phyloP scores from a whole-genome alignment of 2,113 vertebrate genomes.

The Neomonachus schauinslandi region DNA sequence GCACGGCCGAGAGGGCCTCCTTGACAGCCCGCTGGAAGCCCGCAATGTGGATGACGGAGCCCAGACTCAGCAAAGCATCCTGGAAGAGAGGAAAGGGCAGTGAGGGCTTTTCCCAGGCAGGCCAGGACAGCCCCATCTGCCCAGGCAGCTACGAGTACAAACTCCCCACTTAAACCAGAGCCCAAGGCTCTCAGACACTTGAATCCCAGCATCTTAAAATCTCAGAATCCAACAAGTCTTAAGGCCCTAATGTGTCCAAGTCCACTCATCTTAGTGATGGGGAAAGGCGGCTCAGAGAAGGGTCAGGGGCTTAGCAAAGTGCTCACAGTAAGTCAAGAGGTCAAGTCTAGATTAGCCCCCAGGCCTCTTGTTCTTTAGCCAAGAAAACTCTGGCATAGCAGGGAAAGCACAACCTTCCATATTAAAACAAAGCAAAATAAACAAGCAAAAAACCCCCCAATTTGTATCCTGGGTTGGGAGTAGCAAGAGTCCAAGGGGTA shows the following conservation, averaged over 20 bases:
- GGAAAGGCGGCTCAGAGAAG: conserved; percentile 14
- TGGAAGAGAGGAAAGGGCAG: conserved; percentile 78
- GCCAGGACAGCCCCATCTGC: not conserved
- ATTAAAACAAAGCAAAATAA: conserved; percentile 25
- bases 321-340: not conserved
- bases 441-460: not conserved
- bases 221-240: not conserved
- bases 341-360: not conserved
- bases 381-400: not conserved
- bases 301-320: not conserved
- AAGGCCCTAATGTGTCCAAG: not conserved
- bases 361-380: not conserved
- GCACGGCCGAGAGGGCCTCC: conserved; percentile 88
- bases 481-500: not conserved
- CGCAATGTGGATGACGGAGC: conserved; percentile 86
- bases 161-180: not conserved
- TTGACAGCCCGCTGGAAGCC: conserved; percentile 88
- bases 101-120: not conserved
- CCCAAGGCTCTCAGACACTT: not conserved
- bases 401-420: not conserved
- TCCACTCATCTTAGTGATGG: not conserved
- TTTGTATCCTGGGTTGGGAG: not conserved
- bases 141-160: not conserved
- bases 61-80: conserved; percentile 92
- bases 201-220: not conserved